Conservation (phyloP, 2,113 vertebrate genomes). For the Pterophyllum scalare region DNA sequence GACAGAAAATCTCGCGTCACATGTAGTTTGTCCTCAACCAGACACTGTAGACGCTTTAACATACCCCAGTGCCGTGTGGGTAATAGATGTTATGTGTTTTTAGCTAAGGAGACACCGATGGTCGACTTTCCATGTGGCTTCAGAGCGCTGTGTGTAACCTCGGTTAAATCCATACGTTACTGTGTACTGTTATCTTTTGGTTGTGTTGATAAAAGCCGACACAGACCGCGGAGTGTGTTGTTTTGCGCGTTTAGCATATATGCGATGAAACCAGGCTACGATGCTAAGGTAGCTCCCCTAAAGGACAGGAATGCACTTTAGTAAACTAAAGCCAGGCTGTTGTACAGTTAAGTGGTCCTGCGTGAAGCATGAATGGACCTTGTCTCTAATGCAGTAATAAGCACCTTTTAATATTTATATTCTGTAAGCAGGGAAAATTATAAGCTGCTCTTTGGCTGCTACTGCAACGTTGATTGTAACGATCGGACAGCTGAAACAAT, state of each 20-base stretch:
- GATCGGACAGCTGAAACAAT: slow-evolving; percentile 39
- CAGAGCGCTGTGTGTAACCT: neutral
- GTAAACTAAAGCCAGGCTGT: neutral
- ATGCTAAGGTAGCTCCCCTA: slow-evolving; percentile 59
- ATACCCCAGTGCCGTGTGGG: slow-evolving; percentile 55
- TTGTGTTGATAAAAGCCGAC: neutral
- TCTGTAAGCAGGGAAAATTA: neutral
- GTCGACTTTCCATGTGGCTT: neutral
- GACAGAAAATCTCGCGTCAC: neutral
- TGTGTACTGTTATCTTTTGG: neutral
- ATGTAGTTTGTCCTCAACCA: slow-evolving; percentile 11
- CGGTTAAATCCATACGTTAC: neutral
- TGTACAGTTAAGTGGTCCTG: neutral
- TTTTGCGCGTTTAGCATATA: neutral
- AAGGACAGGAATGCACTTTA: neutral
- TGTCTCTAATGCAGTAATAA: neutral
- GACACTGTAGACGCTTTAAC: slow-evolving; percentile 42
- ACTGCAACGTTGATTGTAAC: neutral
- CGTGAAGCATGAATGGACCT: neutral
- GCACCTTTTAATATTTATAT: neutral
- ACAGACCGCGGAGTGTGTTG: neutral
- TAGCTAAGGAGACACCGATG: slow-evolving; percentile 15
- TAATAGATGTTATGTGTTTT: slow-evolving; percentile 52
- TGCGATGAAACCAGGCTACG: slow-evolving; percentile 32
- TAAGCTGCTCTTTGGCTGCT: slow-evolving; percentile 20